Base-by-base conservation (phyloP, 2,797 vertebrate species). In the Aldrovandia affinis region DNA sequence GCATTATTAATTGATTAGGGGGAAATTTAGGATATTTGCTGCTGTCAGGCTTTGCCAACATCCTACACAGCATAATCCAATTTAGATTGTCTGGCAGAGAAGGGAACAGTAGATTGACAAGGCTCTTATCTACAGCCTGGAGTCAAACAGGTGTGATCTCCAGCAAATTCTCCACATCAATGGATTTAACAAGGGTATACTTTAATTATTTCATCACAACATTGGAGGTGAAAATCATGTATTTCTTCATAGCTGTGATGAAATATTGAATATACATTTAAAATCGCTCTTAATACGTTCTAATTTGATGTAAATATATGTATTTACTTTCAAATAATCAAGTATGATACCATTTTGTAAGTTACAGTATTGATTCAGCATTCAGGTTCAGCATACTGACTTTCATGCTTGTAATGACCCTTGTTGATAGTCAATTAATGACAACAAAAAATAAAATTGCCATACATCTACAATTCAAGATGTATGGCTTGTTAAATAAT, bases 31-130 rank as follows among this genome's bases (percentile, higher is more conserved):
- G 87, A 83, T 89, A 88, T 85, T 86, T 63, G 82, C 81, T 0
- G 0, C 88, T 87, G 87, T 86, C 86, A 91, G 86, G 88, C 88
- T 89, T 91, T 92, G 89, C 88, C 91, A 68, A 59, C 65, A 80
- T 80, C 83, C 65, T 86, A 87, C 83, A 50, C 80, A 54, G 85
- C 86, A 86, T 92, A 92, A 95, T 95, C 90, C 92, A 92, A 91
- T 95, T 94, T 95, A 92, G 92, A 95, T 93, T 88, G 90, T 90
- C 81, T 88, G 85, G 83, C 83, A 55, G 81, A 86, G 84, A 80
- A 47, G 55, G 73, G 77, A 78, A 70, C 10, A 83, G 87, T 85
- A 90, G 90, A 93, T 86, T 88, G 87, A 88, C 90, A 89, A 90
- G 84, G 39, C 33, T 42, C 33, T 61, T 81, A 81, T 61, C 80